Evolutionary conservation across 1,140 invertebrate genomes (phyloP).

Genomic region (Papilio polytes): DNA sequence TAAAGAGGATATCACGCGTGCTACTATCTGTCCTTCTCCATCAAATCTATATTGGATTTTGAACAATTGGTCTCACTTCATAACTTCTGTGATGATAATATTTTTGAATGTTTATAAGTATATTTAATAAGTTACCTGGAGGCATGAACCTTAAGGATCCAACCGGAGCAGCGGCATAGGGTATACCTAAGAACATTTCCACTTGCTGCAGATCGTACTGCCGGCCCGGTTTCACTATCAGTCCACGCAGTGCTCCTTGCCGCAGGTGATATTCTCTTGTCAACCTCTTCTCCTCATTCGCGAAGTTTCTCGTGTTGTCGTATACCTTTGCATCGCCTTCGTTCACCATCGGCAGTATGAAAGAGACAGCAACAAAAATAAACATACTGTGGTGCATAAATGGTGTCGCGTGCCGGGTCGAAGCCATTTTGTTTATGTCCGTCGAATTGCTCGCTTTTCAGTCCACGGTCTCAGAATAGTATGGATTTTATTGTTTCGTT

Average conservation of each 20-base stretch:
- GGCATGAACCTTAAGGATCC: slow-evolving; percentile 94
- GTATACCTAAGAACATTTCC: slow-evolving; percentile 90
- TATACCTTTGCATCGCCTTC: slow-evolving; percentile 67
- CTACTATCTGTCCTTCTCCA: too few species aligned
- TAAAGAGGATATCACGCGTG: too few species aligned
- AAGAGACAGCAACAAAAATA: slow-evolving; percentile 78
- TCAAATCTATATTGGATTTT: too few species aligned
- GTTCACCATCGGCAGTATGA: slow-evolving; percentile 70
- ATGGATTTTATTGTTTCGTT: slow-evolving; percentile 60
- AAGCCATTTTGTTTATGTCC: slow-evolving; percentile 75
- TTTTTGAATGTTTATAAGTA: neutral
- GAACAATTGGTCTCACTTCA: too few species aligned
- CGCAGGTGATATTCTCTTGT: slow-evolving; percentile 83
- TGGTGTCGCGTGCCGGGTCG: slow-evolving; percentile 69
- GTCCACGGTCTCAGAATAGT: slow-evolving; percentile 67
- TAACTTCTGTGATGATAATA: too few species aligned
- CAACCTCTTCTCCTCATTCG: slow-evolving; percentile 71
- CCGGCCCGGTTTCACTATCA: slow-evolving; percentile 84
- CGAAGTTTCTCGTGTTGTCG: slow-evolving; percentile 63
- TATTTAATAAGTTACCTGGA: slow-evolving; percentile 81
- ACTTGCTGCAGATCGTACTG: slow-evolving; percentile 83
- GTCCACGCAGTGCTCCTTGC: slow-evolving; percentile 85
- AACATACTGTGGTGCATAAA: slow-evolving; percentile 78
- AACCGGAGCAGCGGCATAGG: slow-evolving; percentile 95
- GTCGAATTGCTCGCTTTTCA: slow-evolving; percentile 70